A percentile compares a stretch with the other conserved stretches of the same genome.
Evolutionary conservation across 2,888 invertebrate species (phyloP).

Genomic region (Mesorhabditis sp.): DNA sequence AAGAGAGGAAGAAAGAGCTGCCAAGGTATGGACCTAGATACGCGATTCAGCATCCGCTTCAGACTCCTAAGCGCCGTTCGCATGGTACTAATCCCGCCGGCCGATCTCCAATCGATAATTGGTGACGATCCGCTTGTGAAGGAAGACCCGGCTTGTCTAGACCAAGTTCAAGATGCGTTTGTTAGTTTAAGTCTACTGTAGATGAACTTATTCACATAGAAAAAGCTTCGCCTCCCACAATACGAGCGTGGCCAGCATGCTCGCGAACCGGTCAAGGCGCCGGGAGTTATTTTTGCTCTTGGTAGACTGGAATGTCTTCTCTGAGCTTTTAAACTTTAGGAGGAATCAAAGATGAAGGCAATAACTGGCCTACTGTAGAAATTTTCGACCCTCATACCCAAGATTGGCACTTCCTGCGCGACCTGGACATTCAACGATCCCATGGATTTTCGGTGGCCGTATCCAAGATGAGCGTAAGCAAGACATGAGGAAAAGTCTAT

Average conservation of each 20-base stretch:
- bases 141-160: constrained; percentile 2
- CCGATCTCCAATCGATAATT: background rate
- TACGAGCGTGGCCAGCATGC: background rate
- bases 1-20: background rate
- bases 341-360: background rate
- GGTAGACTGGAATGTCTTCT: background rate
- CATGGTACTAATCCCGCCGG: background rate
- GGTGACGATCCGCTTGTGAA: background rate
- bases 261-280: background rate
- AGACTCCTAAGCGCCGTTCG: background rate
- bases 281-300: background rate
- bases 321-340: background rate
- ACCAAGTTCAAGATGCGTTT: background rate
- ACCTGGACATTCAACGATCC: too few relatives aligned
- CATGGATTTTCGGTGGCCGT: background rate
- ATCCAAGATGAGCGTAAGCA: background rate
- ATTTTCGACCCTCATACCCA: background rate
- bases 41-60: background rate
- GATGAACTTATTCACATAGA: background rate
- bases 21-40: background rate
- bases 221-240: background rate
- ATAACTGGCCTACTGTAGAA: background rate
- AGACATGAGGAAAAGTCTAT: background rate
- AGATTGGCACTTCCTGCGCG: background rate
- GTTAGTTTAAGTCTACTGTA: background rate